Conservation (phyloP, 2,888 invertebrate genomes). For the Nemapogon koenigi region DNA sequence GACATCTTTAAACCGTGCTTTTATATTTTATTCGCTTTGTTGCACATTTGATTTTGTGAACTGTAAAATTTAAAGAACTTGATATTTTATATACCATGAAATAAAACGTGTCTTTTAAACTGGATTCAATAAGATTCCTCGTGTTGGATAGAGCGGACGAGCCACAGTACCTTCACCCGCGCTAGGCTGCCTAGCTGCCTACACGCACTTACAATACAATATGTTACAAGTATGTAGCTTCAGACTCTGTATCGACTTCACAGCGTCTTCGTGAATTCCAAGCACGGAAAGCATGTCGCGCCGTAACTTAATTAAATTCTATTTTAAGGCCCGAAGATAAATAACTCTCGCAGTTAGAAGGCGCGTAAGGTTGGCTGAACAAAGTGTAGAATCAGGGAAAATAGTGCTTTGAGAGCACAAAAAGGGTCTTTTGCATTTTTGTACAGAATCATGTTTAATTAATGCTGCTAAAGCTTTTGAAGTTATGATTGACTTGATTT, state of each 20-base stretch:
- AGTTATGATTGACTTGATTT: background rate
- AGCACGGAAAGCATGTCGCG: slow-evolving; percentile 49
- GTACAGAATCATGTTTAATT: slow-evolving; percentile 2
- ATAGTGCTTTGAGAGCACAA: slow-evolving; percentile 7
- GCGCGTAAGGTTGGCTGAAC: slow-evolving; percentile 7
- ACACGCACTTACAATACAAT: no score
- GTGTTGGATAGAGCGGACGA: no score
- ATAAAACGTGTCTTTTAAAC: no score
- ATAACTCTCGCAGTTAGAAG: slow-evolving; percentile 40
- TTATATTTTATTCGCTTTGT: background rate
- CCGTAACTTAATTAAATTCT: slow-evolving; percentile 61
- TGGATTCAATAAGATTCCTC: no score
- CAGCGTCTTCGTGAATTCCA: slow-evolving; percentile 35
- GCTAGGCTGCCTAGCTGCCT: no score
- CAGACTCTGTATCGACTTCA: slow-evolving; percentile 20
- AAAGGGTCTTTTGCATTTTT: slow-evolving; percentile 1
- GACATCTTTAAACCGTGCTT: background rate
- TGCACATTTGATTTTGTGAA: no score
- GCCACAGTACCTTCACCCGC: no score
- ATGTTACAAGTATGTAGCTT: background rate
- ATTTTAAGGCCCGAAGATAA: slow-evolving; percentile 56
- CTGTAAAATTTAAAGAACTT: no score
- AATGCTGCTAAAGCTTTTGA: background rate
- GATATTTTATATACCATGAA: no score
- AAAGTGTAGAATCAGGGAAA: slow-evolving; percentile 7